Percentiles rank a stretch among this genome's conserved stretches.
Conservation (phyloP, 2,113 vertebrate genomes). For the human region DNA sequence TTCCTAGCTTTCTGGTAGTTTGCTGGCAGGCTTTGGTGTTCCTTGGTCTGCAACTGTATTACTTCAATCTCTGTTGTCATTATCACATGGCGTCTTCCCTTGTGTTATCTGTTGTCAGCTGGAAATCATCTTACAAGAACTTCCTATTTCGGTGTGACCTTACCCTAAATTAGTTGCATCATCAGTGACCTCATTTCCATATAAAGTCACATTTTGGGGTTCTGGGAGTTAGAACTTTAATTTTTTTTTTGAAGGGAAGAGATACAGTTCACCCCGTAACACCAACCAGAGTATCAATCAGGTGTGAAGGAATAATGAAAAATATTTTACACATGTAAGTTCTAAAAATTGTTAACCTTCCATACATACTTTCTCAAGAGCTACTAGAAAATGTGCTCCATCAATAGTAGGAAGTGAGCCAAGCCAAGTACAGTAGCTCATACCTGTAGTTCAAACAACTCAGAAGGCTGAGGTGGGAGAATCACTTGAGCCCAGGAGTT, state of each 20-base stretch:
- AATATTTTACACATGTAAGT: background rate
- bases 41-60: background rate
- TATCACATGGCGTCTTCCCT: background rate
- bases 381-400: background rate
- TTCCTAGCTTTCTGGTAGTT: background rate
- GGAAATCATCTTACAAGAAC: background rate
- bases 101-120: background rate
- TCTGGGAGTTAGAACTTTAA: background rate
- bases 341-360: background rate
- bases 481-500: no score
- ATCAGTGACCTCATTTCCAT: background rate
- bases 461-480: no score
- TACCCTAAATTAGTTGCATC: background rate
- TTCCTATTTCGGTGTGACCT: background rate
- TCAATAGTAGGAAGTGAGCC: background rate
- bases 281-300: background rate
- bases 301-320: background rate
- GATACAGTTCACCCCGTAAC: background rate
- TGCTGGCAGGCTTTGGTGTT: background rate
- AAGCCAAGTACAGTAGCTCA: no score
- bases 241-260: background rate
- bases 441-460: no score
- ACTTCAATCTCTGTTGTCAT: background rate
- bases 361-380: background rate
- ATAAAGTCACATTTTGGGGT: background rate